phyloP scores from a whole-genome alignment of 2,888 invertebrate species.

The Lordiphosa andalusiaca region DNA sequence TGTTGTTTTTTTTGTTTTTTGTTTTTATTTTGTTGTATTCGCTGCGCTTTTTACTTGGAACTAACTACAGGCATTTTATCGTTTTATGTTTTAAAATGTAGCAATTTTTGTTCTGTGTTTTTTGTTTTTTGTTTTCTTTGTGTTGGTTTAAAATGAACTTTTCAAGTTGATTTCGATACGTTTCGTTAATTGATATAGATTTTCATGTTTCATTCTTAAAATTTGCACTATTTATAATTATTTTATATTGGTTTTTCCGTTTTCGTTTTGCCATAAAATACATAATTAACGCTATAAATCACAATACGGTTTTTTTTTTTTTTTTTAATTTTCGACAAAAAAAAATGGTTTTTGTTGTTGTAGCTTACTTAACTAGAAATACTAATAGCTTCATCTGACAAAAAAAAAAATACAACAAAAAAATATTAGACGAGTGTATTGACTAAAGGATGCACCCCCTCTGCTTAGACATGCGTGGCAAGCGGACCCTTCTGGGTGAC shows the following conservation, averaged over 20 bases:
- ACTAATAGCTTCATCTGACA: neutral
- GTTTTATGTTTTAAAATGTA: constrained; percentile 19
- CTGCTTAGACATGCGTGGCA: constrained; percentile 84
- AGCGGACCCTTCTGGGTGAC: constrained; percentile 81
- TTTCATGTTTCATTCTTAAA: constrained; percentile 32
- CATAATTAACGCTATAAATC: constrained; percentile 80
- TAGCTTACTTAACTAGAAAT: no score
- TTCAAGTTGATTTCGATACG: constrained; percentile 61
- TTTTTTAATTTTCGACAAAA: constrained; percentile 39
- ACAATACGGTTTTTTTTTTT: constrained; percentile 78
- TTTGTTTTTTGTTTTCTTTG: no score
- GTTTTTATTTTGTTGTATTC: constrained; percentile 32
- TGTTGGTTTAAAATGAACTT: constrained; percentile 56
- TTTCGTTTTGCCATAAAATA: constrained; percentile 55
- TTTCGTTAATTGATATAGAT: constrained; percentile 61
- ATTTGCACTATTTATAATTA: constrained; percentile 59
- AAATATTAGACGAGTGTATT: constrained; percentile 2
- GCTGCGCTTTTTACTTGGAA: constrained; percentile 51
- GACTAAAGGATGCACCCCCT: constrained; percentile 3
- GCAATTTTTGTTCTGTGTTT: constrained; percentile 3
- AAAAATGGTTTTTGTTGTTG: constrained; percentile 12
- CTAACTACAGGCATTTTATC: constrained; percentile 73
- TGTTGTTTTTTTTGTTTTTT: constrained; percentile 31
- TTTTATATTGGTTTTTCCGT: constrained; percentile 7
- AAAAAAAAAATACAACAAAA: no score